These are phyloP conservation scores for Nomada fabriciana DNA, from an alignment of 2,888 invertebrate species.

Conservation along the genomic window DNA sequence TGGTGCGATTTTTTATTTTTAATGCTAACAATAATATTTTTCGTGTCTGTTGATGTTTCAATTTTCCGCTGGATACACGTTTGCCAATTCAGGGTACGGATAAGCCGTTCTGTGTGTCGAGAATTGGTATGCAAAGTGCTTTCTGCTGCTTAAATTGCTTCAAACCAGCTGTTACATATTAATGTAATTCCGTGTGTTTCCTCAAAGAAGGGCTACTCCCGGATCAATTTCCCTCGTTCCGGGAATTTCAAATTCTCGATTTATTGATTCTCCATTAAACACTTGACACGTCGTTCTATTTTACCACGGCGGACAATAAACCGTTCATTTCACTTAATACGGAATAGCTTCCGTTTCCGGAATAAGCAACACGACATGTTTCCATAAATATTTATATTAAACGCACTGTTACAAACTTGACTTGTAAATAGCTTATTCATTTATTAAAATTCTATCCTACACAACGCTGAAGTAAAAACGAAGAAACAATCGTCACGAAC, in stretches of 20 bases:
- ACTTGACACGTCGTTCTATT: conserved; percentile 50
- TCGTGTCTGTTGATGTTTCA: conserved; percentile 25
- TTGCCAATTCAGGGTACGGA: conserved; percentile 42
- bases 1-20: neutral
- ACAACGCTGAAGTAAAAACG: too few species aligned
- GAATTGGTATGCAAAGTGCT: conserved; percentile 59
- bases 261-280: conserved; percentile 47
- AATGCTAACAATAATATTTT: neutral
- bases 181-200: conserved; percentile 52
- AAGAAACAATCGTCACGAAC: too few species aligned
- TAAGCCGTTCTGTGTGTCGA: conserved; percentile 43
- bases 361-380: neutral
- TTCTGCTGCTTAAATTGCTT: conserved; percentile 56
- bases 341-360: neutral
- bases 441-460: too few species aligned
- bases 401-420: neutral
- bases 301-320: conserved; percentile 24
- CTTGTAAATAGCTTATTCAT: too few species aligned
- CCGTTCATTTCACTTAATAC: conserved; percentile 12
- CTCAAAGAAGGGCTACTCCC: conserved; percentile 54
- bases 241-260: conserved; percentile 39
- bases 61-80: conserved; percentile 32
- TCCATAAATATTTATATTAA: neutral
- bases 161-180: conserved; percentile 58
- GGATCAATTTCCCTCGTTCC: conserved; percentile 49